Base-by-base conservation (phyloP, 2,113 vertebrate species). In the Sisor rabdophorus region DNA sequence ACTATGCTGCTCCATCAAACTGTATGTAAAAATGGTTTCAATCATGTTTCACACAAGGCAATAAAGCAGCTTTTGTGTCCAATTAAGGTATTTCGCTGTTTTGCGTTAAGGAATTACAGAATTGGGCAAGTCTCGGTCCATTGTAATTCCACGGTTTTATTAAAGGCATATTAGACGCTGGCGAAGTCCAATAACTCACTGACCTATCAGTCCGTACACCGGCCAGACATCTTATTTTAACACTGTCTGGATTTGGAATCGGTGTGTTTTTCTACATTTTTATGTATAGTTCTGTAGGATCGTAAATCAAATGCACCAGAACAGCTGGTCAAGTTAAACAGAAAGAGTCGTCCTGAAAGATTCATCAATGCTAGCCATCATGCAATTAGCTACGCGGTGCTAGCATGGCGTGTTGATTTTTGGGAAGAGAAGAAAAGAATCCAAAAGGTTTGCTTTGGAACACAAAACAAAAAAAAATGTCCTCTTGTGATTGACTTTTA, bases 1-100 rank as follows among this genome's bases (percentile, higher is more conserved):
- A 81, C 86, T 90, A 91, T 91, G 89, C 70, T 80, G 73, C 82
- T 89, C 48, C 80, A 87, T 92, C 88, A 90, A 89, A 87, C 63
- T 82, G 74, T 69, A 71, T 59, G 68, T 82, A 85, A 84, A 84
- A 78, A 77, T 71, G 79, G 58, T 79, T 79, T 83, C 28, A 77
- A 78, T 55, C 70, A 67, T 69, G 80, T 81, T 80, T 79, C 60
- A 84, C 79, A 84, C 83, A 20, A 53, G 74, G 80, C 83, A 84
- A 82, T 89, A 87, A 86, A 74, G 64, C 78, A 76, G 61, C 74
- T 64, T 87, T 88, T 87, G 81, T 81, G 85, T 84, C 88, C 88
- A 89, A 87, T 89, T 91, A 87, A 85, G 85, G 87, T 82, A 85
- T 79, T 70, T 85, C 88, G 89, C 84, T 75, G 73, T 73, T 73